Evolutionary conservation across 2,113 vertebrate genomes (phyloP), one percentile per base, ranked within the genome.

Genomic region (Phalacrocorax carbo): DNA sequence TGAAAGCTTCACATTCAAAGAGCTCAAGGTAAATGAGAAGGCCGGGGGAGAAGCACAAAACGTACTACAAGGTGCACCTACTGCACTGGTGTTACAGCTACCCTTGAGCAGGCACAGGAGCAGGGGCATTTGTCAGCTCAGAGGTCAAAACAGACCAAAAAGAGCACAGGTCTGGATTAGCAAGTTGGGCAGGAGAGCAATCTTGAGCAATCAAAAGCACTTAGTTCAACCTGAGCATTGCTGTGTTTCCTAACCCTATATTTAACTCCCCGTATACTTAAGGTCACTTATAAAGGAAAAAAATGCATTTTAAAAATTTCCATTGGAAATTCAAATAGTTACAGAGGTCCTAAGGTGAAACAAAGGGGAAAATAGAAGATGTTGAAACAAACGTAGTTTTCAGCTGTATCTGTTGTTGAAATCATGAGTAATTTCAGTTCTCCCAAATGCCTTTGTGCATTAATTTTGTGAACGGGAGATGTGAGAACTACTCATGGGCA

Each of bases 201-300:
- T 85, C 84, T 95, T 96, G 84, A 90, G 92, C 82, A 94, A 97
- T 71, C 61, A 46, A 57, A 87, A 91, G 61, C 40, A 89, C 66
- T 90, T 52, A 0, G 10, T 82, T 93, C 91, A 87, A 91, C 78
- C 66, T 91, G 93, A 91, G 79, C 71, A 46, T 49, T 69, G 49
- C 54, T 73, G 32, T 51, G 34, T 91, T 93, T 91, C 87, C 58
- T 82, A 89, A 93, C 27, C 80, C 65, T 89, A 1, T 82, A 78
- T 61, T 95, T 94, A 93, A 85, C 66, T 93, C 57, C 18, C 30
- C 52, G 82, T 52, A 64, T 5, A 36, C 52, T 83, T 87, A 15
- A 69, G 58, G 52, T 91, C 69, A 79, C 49, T 77, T 82, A 62
- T 38, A 71, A 76, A 61, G 90, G 81, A 89, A 96, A 96, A 96